Base-by-base conservation (phyloP, 37 sponge, comb jelly and placozoan genomes). In the Amphimedon queenslandica region DNA sequence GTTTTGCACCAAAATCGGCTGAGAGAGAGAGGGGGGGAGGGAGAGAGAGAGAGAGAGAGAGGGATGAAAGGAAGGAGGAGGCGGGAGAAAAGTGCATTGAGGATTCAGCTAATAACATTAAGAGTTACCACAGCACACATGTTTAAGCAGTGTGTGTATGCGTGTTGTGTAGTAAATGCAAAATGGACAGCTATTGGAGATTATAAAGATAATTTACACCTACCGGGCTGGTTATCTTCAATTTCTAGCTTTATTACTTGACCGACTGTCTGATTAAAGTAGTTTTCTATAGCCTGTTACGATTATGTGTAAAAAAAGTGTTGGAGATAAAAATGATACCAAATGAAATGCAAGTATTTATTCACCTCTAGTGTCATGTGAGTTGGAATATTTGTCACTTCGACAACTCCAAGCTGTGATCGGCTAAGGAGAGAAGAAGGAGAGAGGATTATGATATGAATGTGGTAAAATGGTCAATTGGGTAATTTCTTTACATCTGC, bases 311-410 rank as follows among this genome's bases (percentile, higher is more conserved):
- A n/a, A n/a, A n/a, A n/a, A 71, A 51, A n/a, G 61, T 25, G 21
- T 60, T 11, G 5, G 61, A 60, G 27, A n/a, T 11, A 60, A 60
- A 5, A n/a, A 60, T 60, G 61, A n/a, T 5, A 25, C 27, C 23
- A n/a, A 60, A 11, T n/a, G 5, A 60, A 6, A 6, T 60, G 27
- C 61, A 60, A 25, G 24, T n/a, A 31, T 20, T 20, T 1, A 38
- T 75, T 83, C 41, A 91, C 92, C 69, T 75, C 78, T 55, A 85
- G 35, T 8, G 72, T 82, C 65, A 87, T 58, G 31, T 71, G 68
- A 27, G 66, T 73, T 20, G 92, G 92, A 27, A 91, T 86, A 34
- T 75, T 58, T 4, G 64, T 42, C 6, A 91, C 92, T 79, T 91
- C 87, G 31, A 91, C 87, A 38, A 68, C 67, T 47, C 87, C 78